Evolutionary conservation across 2,797 vertebrate genomes (phyloP), one percentile per base, ranked within the genome.

Genomic region (Benthosema pterotum): DNA sequence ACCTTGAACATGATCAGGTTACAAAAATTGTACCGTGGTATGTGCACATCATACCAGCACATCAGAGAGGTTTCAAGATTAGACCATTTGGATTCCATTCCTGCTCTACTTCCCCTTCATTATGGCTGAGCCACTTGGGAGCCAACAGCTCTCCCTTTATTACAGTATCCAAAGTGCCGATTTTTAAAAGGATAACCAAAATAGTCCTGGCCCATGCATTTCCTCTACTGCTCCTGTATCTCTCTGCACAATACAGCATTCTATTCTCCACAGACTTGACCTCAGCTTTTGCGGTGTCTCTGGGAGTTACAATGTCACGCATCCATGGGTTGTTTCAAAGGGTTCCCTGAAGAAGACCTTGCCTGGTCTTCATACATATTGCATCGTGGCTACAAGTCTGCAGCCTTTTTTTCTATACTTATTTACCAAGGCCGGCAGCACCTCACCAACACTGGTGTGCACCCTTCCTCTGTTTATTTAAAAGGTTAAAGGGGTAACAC

Each of bases 1-100:
- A 93, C 89, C 91, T 92, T 79, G 88, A 75, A 90, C 84, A 82
- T 67, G 83, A 93, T 97, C 79, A 52, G 79, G 90, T 98, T 97
- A 93, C 96, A 94, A 89, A 96, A 95, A 97, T 94, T 94, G 92
- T 90, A 75, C 87, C 74, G 81, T 94, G 95, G 95, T 95, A 95
- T 94, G 93, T 88, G 83, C 83, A 90, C 87, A 67, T 90, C 92
- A 87, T 95, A 94, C 90, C 91, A 91, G 92, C 90, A 94, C 91
- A 96, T 96, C 94, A 91, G 93, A 93, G 92, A 90, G 93, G 92
- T 94, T 93, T 94, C 91, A 91, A 94, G 95, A 96, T 96, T 96
- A 96, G 91, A 56, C 79, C 82, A 93, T 91, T 94, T 93, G 93
- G 94, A 95, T 92, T 95, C 87, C 73, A 81, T 91, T 94, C 91